Evolutionary conservation across 1,140 invertebrate genomes (phyloP), one percentile per base, ranked within the genome.

Genomic region (Lutraria rhynchaena): DNA sequence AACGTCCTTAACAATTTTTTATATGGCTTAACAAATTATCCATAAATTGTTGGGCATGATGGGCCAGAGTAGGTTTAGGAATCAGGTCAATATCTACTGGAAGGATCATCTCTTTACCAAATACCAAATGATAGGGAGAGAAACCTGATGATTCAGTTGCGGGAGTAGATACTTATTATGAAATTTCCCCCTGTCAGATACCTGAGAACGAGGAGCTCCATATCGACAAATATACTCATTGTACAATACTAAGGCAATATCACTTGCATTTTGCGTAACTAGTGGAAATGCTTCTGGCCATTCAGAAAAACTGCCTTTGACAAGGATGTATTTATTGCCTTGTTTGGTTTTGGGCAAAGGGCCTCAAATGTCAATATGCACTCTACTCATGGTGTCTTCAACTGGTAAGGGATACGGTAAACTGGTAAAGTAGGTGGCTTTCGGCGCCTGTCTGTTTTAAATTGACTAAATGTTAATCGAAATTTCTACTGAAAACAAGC

Each of bases 151-250:
- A 51, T 53, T 75, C 73, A 44, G 73, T 65, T 1, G 37, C 22
- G 3, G 74, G 74, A 11, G 44, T 65, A n/a, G 74, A 63, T 29
- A 44, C 22, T 83, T 78, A 5, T 57, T 75, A 57, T 84, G 57
- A 87, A 87, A 51, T 87, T 83, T 55, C 58, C 81, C 83, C 46
- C 81, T 19, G 46, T 86, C 82, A 55, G 55, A 74, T 19, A 85
- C 65, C 3, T 83, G 19, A 35, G 57, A 31, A 22, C 24, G 17
- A 33, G 67, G 60, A 17, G 77, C 84, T 27, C 82, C 82, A 77
- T 83, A 85, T 15, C 76, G 57, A 63, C 75, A 83, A 55, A 83
- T 81, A 17, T 82, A 63, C 71, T 84, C 73, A 41, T 76, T 53
- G 37, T 74, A 60, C 24, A 85, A 65, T 27, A 82, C 24, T 41